Base-by-base conservation (phyloP, 2,113 vertebrate genomes). In the Thalassoma bifasciatum region DNA sequence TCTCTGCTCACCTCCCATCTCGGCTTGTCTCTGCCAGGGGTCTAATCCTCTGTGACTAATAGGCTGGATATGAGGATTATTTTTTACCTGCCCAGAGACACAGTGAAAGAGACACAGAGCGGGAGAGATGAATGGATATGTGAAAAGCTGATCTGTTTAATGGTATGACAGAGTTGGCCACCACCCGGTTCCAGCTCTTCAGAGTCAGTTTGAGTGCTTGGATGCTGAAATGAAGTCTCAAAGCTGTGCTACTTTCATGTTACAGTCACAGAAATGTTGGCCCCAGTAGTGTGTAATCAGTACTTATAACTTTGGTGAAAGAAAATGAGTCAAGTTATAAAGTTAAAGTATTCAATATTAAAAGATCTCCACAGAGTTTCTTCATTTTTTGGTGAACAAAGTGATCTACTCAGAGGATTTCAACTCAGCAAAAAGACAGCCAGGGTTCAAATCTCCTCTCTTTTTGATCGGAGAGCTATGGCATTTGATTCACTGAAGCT, bases 41-140 rank as follows among this genome's bases (percentile, higher is more conserved):
- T 75, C 79, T 88, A 91, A 92, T 92, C 89, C 88, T 81, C 77
- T 83, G 84, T 89, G 87, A 86, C 86, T 87, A 90, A 91, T 87
- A 79, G 77, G 54, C 63, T 80, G 76, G 66, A 82, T 88, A 74
- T 65, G 37, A 82, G 82, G 82, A 89, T 87, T 91, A 77, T 82
- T 81, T 72, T 83, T 82, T 84, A 88, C 86, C 91, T 90, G 82
- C 78, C 56, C 80, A 83, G 62, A 87, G 79, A 82, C 64, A 72
- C 37, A 64, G 68, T 49, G 13, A 84, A 73, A 71, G 51, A 71
- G 71, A 68, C 46, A 67, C 17, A 24, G n/a, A 19, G 54, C 44
- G 62, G 56, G 17, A 65, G 64, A 76, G 63, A 77, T 85, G 84
- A 76, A 82, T 77, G 80, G 81, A 79, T 79, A 65, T 49, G 59